These are phyloP conservation scores for Diplodus sargus DNA, from an alignment of 2,797 vertebrate genomes.

Conservation along the genomic window DNA sequence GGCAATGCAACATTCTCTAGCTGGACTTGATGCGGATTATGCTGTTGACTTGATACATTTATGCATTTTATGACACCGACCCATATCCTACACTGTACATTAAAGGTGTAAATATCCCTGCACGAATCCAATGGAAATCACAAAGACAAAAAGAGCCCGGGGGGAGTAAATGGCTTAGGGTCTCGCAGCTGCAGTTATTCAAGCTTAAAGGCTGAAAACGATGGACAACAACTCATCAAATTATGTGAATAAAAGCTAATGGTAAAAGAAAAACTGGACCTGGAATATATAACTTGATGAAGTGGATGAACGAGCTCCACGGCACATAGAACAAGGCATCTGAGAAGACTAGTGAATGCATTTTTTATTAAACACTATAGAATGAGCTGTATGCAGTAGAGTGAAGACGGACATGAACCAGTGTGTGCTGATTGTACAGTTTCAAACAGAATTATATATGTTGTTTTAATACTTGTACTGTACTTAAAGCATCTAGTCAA, in stretches of 20 bases:
- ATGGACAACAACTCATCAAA: slow-evolving; percentile 4
- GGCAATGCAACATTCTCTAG: slow-evolving; percentile 65
- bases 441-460: slow-evolving; percentile 21
- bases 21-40: slow-evolving; percentile 50
- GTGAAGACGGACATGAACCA: neutral
- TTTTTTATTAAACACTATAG: slow-evolving; percentile 14
- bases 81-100: slow-evolving; percentile 29
- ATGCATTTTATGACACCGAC: slow-evolving; percentile 16
- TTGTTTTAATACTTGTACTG: slow-evolving; percentile 30
- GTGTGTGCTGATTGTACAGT: slow-evolving; percentile 44
- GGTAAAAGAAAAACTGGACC: neutral
- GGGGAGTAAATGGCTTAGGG: slow-evolving; percentile 26
- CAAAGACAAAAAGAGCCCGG: neutral
- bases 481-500: neutral
- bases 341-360: slow-evolving; percentile 26
- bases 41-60: slow-evolving; percentile 26
- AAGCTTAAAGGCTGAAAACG: slow-evolving; percentile 11
- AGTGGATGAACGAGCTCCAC: slow-evolving; percentile 38
- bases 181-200: slow-evolving; percentile 24
- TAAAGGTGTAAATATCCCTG: slow-evolving; percentile 46
- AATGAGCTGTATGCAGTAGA: slow-evolving; percentile 19
- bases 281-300: slow-evolving; percentile 5
- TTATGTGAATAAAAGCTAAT: neutral
- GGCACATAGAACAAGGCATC: slow-evolving; percentile 58
- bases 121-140: slow-evolving; percentile 23